These are phyloP conservation scores for Loris lydekkerianus DNA, from an alignment of 2,797 vertebrate genomes.

Conservation along the genomic window DNA sequence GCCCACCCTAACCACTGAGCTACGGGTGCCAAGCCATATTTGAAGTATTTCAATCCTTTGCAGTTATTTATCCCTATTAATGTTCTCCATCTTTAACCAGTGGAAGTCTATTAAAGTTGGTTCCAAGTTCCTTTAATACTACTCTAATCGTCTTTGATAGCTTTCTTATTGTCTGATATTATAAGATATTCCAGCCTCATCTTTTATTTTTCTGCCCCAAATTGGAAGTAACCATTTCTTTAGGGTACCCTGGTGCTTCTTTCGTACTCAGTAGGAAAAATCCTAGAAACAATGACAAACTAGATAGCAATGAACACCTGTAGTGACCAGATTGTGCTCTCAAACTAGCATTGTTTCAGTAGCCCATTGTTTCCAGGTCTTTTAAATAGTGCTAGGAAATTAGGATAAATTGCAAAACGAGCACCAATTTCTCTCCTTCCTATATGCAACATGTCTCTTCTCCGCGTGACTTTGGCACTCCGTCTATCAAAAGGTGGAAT, in stretches of 20 bases:
- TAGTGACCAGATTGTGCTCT: not conserved
- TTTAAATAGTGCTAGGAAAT: not conserved
- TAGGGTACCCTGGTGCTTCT: not conserved
- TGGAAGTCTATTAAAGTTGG: not conserved
- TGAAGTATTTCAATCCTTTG: not conserved
- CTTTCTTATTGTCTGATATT: not conserved
- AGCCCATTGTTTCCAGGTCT: not conserved
- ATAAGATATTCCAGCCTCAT: not conserved
- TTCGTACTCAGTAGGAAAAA: not conserved
- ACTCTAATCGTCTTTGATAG: not conserved
- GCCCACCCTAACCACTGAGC: no score
- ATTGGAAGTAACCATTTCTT: not conserved
- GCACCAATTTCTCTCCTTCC: not conserved
- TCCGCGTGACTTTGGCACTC: not conserved
- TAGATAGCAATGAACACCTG: not conserved
- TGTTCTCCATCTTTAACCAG: not conserved
- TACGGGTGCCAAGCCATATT: not conserved
- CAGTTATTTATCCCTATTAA: not conserved
- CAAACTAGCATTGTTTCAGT: not conserved
- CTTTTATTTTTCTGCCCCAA: constrained; percentile 36
- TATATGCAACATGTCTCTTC: not conserved
- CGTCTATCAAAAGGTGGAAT: not conserved
- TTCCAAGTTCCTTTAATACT: not conserved
- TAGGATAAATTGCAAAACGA: not conserved
- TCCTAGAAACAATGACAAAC: not conserved